Evolutionary conservation across 1,140 invertebrate genomes (phyloP).

Genomic region (Cyrtorhinus lividipennis): DNA sequence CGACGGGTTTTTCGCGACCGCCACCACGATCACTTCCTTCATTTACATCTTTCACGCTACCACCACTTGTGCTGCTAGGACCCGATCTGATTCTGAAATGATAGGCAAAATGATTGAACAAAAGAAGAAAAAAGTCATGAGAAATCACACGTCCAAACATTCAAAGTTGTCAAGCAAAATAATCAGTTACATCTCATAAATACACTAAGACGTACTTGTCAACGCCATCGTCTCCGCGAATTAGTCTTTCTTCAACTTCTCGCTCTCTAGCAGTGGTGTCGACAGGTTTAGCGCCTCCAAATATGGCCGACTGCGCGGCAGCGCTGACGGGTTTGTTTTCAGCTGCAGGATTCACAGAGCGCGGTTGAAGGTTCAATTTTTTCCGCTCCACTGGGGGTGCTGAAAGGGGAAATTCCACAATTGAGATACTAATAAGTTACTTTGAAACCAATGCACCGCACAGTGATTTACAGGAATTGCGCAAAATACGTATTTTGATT

Average conservation of each 20-base stretch:
- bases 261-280: constrained; percentile 72
- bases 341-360: constrained; percentile 39
- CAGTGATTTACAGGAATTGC: no score
- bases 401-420: no score
- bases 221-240: constrained; percentile 27
- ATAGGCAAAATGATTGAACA: neutral
- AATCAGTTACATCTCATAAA: no score
- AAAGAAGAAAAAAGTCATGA: neutral
- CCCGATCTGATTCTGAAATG: constrained; percentile 3
- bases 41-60: neutral
- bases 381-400: constrained; percentile 42
- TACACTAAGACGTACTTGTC: neutral
- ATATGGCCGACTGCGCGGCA: constrained; percentile 49
- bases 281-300: constrained; percentile 84
- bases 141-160: no score
- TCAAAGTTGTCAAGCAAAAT: neutral
- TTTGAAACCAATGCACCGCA: no score
- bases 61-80: constrained; percentile 11
- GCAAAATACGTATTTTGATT: no score
- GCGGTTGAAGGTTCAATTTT: constrained; percentile 53
- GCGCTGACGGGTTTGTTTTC: constrained; percentile 28
- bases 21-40: neutral
- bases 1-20: constrained; percentile 21
- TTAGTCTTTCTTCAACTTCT: constrained; percentile 53
- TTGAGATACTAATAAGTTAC: no score